A percentile compares a stretch with the other conserved stretches of the same genome.
phyloP scores from a whole-genome alignment of 2,888 invertebrate species.

The Ormyrus pomaceus region DNA sequence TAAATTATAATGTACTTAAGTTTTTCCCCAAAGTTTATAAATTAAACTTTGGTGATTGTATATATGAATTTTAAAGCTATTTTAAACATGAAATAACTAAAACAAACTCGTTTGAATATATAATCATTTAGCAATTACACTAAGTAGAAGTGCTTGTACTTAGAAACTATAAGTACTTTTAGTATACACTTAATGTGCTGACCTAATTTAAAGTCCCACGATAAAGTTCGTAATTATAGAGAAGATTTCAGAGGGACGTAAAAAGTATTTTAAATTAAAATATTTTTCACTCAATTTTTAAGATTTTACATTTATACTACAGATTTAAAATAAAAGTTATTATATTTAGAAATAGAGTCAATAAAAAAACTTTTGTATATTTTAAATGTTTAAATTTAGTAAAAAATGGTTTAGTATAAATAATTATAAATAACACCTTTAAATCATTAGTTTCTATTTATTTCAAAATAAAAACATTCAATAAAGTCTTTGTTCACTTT shows the following conservation, averaged over 20 bases:
- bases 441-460: not conserved
- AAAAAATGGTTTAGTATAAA: too few species aligned
- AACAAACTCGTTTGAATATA: conserved; percentile 13
- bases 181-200: conserved; percentile 43
- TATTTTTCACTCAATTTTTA: not conserved
- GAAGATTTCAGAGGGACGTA: conserved; percentile 11
- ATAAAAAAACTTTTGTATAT: too few species aligned
- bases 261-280: conserved; percentile 35
- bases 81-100: conserved; percentile 14
- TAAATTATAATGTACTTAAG: too few species aligned
- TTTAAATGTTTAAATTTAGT: too few species aligned
- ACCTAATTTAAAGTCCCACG: conserved; percentile 44
- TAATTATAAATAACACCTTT: too few species aligned
- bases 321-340: not conserved
- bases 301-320: not conserved
- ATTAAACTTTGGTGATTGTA: too few species aligned
- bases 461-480: not conserved
- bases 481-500: too few species aligned
- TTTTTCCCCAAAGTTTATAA: too few species aligned
- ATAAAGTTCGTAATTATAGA: conserved; percentile 30
- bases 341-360: too few species aligned
- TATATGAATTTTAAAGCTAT: conserved; percentile 11
- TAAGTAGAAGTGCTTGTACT: conserved; percentile 43
- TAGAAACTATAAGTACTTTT: conserved; percentile 50
- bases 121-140: conserved; percentile 37